phyloP scores from a whole-genome alignment of 1,140 invertebrate species.

The Rhynchophorus ferrugineus region DNA sequence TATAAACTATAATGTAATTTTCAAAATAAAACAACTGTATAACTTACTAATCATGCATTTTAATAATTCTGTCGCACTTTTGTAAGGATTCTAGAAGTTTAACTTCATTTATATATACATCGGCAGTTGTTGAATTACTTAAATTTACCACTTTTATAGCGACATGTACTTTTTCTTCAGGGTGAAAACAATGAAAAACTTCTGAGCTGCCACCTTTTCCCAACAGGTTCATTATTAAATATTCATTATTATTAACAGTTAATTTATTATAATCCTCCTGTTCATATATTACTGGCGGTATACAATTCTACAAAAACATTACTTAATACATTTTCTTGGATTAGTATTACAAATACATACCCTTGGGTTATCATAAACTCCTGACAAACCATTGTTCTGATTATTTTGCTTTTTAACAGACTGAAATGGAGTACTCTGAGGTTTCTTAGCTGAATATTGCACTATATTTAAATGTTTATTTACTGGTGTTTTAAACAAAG shows the following conservation, averaged over 20 bases:
- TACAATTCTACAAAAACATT: neutral
- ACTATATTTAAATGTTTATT: constrained; percentile 5
- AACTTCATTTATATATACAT: constrained; percentile 88
- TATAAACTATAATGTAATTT: constrained; percentile 15
- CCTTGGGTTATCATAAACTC: neutral
- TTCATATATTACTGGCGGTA: neutral
- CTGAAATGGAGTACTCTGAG: neutral
- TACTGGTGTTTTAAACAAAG: constrained; percentile 15
- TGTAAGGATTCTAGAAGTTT: constrained; percentile 76
- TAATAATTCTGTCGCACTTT: constrained; percentile 73
- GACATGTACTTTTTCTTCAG: constrained; percentile 17
- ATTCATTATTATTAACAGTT: constrained; percentile 29
- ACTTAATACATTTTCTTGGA: neutral
- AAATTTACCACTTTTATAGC: constrained; percentile 54
- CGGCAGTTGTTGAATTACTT: constrained; percentile 51
- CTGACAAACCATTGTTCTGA: neutral
- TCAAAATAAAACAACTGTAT: neutral
- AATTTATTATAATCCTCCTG: constrained; percentile 22
- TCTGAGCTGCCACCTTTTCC: constrained; percentile 38
- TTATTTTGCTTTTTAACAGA: neutral
- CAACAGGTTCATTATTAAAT: constrained; percentile 32
- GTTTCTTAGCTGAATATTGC: constrained; percentile 1
- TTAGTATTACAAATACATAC: neutral
- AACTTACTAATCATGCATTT: constrained; percentile 84
- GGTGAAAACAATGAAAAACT: constrained; percentile 34